phyloP scores from a whole-genome alignment of 2,888 invertebrate genomes.

The Xestoiulus laeticollis region DNA sequence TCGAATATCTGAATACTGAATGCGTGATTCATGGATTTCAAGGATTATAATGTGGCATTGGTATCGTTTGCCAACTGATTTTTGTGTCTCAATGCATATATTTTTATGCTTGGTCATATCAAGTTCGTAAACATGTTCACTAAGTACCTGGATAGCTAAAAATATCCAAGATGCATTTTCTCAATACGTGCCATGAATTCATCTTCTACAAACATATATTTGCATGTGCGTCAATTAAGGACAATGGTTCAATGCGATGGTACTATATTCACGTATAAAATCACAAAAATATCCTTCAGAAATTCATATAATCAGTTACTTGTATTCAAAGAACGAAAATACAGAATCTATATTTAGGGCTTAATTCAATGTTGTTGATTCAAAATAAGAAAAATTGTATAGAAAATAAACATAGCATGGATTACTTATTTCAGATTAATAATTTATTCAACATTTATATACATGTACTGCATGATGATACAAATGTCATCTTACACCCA shows the following conservation, averaged over 20 bases:
- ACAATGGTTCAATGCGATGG: not conserved
- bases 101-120: not conserved
- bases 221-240: not conserved
- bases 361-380: too few relatives aligned
- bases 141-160: not conserved
- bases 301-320: too few relatives aligned
- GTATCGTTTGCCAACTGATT: not conserved
- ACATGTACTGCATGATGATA: too few relatives aligned
- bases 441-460: not conserved
- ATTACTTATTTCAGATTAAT: not conserved
- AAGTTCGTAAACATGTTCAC: not conserved
- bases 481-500: too few relatives aligned
- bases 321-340: too few relatives aligned
- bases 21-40: not conserved
- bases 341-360: too few relatives aligned
- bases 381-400: too few relatives aligned
- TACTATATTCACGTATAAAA: too few relatives aligned
- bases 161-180: not conserved
- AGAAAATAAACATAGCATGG: too few relatives aligned
- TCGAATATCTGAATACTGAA: not conserved
- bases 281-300: too few relatives aligned
- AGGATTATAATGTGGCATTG: not conserved
- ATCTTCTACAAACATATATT: not conserved
- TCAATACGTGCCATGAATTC: not conserved
- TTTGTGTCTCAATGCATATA: not conserved